Base-by-base conservation (phyloP, 2,113 vertebrate genomes). In the Petaurus breviceps region DNA sequence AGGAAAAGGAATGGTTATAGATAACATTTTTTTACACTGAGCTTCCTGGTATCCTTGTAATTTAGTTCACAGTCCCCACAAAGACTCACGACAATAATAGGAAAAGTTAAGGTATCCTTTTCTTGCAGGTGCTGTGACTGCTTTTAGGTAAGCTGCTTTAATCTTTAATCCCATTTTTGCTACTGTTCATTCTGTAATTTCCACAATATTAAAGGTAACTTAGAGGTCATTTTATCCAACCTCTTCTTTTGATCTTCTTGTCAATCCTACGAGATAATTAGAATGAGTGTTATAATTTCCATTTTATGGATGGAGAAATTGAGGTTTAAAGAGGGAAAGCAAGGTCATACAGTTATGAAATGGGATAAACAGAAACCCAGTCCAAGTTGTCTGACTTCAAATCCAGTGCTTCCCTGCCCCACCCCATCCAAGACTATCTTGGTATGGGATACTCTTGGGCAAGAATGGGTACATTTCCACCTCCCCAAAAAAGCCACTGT, bases 291-390 rank as follows among this genome's bases (percentile, higher is more conserved):
- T 77, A n/a, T 43, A 77, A 77, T 77, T 19, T 14, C 51, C 55
- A 8, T 90, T 96, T 95, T 90, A 37, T 61, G 49, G 28, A 46
- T 91, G 51, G 96, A 51, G 31, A 93, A 53, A 91, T 8, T 3
- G 28, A 46, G 93, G 49, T 8, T 92, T 49, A 43, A 8, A 54
- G 84, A 95, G 26, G 57, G 92, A 24, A 97, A 53, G 46, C 3
- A 0, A 37, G 8, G 84, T 92, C 43, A 90, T 50, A 11, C 0
- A 49, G 68, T 51, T n/a, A 47, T 91, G 22, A 50, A 94, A 26
- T 22, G 90, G 43, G 91, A 8, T 16, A 92, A 37, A 47, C 14
- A 53, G 57, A 37, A 68, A 68, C 10, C 28, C 31, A 37, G 12
- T 37, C 11, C 11, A 68, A 31, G 31, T 11, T 11, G 31, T 37